Evolutionary conservation across 1,140 invertebrate genomes (phyloP).

Genomic region (Drosophila ficusphila): DNA sequence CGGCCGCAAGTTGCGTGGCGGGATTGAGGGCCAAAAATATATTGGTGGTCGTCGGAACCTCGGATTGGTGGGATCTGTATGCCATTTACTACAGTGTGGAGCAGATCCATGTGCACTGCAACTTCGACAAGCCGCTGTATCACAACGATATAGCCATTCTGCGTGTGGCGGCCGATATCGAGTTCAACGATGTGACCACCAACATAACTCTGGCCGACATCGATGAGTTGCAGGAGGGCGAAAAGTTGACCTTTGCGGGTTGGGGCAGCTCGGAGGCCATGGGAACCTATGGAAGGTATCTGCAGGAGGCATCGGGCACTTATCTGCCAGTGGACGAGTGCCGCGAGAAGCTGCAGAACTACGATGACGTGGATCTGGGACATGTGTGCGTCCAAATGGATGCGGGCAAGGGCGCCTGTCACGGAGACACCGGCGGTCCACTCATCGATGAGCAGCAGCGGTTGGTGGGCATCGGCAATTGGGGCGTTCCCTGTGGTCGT

Average conservation of each 20-base stretch:
- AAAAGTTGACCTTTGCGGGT: constrained; percentile 84
- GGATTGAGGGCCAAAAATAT: constrained; percentile 54
- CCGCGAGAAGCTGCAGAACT: constrained; percentile 22
- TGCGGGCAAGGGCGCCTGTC: constrained; percentile 84
- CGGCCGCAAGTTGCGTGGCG: constrained; percentile 84
- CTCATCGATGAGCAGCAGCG: constrained; percentile 52
- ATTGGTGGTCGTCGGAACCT: constrained; percentile 48
- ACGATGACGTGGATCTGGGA: constrained; percentile 64
- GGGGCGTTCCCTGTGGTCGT: constrained; percentile 86
- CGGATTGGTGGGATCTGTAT: constrained; percentile 32
- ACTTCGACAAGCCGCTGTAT: constrained; percentile 78
- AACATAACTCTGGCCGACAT: constrained; percentile 69
- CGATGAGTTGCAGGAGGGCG: constrained; percentile 59
- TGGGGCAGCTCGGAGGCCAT: constrained; percentile 84
- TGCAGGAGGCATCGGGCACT: constrained; percentile 53
- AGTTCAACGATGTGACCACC: constrained; percentile 80
- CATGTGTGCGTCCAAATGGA: constrained; percentile 87
- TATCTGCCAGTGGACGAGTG: constrained; percentile 51
- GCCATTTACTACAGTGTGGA: constrained; percentile 43
- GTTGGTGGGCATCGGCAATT: constrained; percentile 83
- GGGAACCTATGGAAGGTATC: constrained; percentile 39
- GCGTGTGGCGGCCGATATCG: constrained; percentile 74
- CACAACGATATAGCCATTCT: constrained; percentile 86
- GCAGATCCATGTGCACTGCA: constrained; percentile 66
- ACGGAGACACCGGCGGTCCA: constrained; percentile 72